A percentile compares a stretch with the other conserved stretches of the same genome.
phyloP scores from a whole-genome alignment of 2,113 vertebrate species.

The Chaetodon trifascialis region DNA sequence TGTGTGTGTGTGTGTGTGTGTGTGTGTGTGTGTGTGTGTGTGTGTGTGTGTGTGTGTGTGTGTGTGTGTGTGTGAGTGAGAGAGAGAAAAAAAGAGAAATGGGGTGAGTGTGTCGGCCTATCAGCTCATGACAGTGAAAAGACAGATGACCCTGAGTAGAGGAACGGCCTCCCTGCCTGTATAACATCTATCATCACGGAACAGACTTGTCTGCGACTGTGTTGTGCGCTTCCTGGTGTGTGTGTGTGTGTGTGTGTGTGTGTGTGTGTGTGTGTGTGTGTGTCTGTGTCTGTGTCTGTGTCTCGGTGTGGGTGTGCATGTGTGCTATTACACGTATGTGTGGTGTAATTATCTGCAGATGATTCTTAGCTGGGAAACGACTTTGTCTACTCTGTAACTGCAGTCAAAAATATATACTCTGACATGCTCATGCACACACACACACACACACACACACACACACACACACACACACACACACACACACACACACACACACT shows the following conservation, averaged over 20 bases:
- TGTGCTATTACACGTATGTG: background rate
- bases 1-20: conserved; percentile 3
- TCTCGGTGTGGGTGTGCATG: background rate
- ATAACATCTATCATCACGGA: conserved; percentile 75
- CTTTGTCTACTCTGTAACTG: conserved; percentile 31
- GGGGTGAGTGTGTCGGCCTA: conserved; percentile 47
- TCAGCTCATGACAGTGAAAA: conserved; percentile 71
- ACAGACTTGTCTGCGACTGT: conserved; percentile 71
- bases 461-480: conserved; percentile 1
- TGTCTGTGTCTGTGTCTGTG: background rate
- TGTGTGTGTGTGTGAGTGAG: background rate
- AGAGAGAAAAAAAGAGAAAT: conserved; percentile 41
- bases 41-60: conserved; percentile 4
- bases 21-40: too few relatives aligned
- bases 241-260: conserved; percentile 32
- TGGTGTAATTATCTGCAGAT: conserved; percentile 58
- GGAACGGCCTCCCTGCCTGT: conserved; percentile 74
- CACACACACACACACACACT: background rate
- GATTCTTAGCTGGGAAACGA: conserved; percentile 45
- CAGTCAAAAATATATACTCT: conserved; percentile 25
- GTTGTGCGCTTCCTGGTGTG: conserved; percentile 24
- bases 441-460: background rate
- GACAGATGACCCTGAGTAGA: conserved; percentile 76
- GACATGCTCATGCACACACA: background rate
- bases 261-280: background rate